Conservation (phyloP, 2,113 vertebrate species). For the Lagenorhynchus albirostris region DNA sequence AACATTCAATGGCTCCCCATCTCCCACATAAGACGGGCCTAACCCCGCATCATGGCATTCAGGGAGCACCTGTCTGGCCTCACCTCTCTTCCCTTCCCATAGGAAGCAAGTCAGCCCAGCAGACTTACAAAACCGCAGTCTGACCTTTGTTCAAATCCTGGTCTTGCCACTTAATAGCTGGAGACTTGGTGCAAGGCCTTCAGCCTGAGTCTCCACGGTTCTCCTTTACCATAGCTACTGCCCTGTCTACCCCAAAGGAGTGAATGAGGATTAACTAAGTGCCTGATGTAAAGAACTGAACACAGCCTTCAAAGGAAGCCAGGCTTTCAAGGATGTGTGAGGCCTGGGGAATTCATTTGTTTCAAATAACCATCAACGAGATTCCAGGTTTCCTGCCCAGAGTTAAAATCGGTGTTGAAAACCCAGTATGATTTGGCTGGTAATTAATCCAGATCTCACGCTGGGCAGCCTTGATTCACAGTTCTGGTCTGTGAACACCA, state of each 20-base stretch:
- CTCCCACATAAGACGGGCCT: not conserved
- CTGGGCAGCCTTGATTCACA: conserved; percentile 42
- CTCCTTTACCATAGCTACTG: not conserved
- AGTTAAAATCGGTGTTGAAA: conserved; percentile 66
- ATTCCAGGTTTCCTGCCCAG: conserved; percentile 69
- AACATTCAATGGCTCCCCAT: not conserved
- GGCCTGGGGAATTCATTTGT: conserved; percentile 76
- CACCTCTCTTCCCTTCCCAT: not conserved
- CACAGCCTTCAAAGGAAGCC: conserved; percentile 49
- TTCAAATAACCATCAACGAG: conserved; percentile 66
- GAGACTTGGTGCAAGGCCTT: not conserved
- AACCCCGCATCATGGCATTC: not conserved
- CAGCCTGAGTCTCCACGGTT: not conserved
- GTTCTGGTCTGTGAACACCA: conserved; percentile 23
- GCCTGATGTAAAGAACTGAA: not conserved
- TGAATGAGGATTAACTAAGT: not conserved
- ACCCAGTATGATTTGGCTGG: conserved; percentile 52
- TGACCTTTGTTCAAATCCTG: not conserved
- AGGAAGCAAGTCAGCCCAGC: not conserved
- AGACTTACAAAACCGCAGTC: not conserved
- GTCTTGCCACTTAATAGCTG: not conserved
- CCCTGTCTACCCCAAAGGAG: not conserved
- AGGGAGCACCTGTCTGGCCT: not conserved
- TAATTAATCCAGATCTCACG: conserved; percentile 63
- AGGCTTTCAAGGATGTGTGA: conserved; percentile 70